phyloP scores from a whole-genome alignment of 2,888 invertebrate genomes.

The Dichetophora obliterata region DNA sequence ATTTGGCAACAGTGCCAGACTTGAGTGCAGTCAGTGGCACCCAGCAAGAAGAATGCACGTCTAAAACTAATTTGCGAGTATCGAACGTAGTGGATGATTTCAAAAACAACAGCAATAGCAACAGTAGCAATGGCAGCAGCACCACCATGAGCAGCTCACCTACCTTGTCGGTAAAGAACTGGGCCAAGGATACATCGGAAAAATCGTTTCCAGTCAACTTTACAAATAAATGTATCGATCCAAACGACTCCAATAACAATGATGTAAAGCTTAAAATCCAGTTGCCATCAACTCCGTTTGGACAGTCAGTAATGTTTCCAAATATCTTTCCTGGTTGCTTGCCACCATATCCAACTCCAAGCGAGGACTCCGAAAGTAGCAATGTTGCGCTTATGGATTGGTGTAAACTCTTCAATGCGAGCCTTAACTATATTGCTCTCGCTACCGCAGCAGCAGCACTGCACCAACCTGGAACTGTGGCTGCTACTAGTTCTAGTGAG shows the following conservation, averaged over 20 bases:
- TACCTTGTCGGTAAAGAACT: conserved; percentile 64
- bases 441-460: conserved; percentile 60
- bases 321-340: conserved; percentile 12
- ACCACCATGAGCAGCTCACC: conserved; percentile 50
- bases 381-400: conserved; percentile 77
- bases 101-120: conserved; percentile 34
- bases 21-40: conserved; percentile 41
- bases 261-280: conserved; percentile 47
- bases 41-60: conserved; percentile 36
- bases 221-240: background rate
- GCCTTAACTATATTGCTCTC: conserved; percentile 60
- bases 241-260: conserved; percentile 59
- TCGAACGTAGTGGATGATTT: conserved; percentile 42
- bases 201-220: conserved; percentile 34
- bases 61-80: conserved; percentile 24
- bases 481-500: conserved; percentile 43
- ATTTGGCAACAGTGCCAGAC: conserved; percentile 53
- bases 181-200: conserved; percentile 62
- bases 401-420: conserved; percentile 78
- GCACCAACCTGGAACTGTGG: conserved; percentile 47
- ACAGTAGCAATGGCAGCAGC: conserved; percentile 41
- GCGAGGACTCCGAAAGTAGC: conserved; percentile 49
- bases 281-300: background rate
- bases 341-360: conserved; percentile 45
- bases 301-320: conserved; percentile 10